A percentile compares a stretch with the other conserved stretches of the same genome.
phyloP scores from a whole-genome alignment of 1,140 invertebrate genomes.

The Berghia stephanieae region DNA sequence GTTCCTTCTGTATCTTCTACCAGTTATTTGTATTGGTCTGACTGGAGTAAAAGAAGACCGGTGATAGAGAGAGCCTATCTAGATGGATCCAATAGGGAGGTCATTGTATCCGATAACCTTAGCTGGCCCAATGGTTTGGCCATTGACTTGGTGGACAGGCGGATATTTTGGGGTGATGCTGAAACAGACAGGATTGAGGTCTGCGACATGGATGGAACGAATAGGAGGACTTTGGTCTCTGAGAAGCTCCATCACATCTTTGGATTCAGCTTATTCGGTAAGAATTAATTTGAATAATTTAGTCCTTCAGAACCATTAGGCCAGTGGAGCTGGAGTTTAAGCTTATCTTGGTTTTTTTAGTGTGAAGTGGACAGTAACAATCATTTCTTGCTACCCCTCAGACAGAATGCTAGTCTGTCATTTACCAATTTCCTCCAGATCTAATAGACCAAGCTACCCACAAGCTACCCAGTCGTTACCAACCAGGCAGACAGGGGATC shows the following conservation, averaged over 20 bases:
- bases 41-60: constrained; percentile 97
- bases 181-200: constrained; percentile 64
- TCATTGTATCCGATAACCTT: constrained; percentile 70
- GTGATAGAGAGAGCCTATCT: constrained; percentile 94
- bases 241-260: constrained; percentile 87
- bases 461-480: too few species aligned
- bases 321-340: too few species aligned
- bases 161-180: constrained; percentile 95
- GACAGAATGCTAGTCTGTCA: too few species aligned
- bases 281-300: constrained; percentile 28
- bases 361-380: too few species aligned
- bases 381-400: too few species aligned
- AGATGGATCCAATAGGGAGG: constrained; percentile 81
- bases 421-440: too few species aligned
- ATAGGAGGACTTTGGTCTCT: constrained; percentile 71
- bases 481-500: too few species aligned
- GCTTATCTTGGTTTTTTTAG: too few species aligned
- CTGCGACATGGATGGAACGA: constrained; percentile 59
- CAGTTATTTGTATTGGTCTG: constrained; percentile 90
- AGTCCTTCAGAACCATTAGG: too few species aligned
- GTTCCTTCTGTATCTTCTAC: background rate
- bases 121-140: constrained; percentile 74
- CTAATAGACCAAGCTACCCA: too few species aligned
- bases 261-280: constrained; percentile 71
- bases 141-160: constrained; percentile 81